Conservation (phyloP, 2,113 vertebrate genomes). For the Lipophrys pholis region DNA sequence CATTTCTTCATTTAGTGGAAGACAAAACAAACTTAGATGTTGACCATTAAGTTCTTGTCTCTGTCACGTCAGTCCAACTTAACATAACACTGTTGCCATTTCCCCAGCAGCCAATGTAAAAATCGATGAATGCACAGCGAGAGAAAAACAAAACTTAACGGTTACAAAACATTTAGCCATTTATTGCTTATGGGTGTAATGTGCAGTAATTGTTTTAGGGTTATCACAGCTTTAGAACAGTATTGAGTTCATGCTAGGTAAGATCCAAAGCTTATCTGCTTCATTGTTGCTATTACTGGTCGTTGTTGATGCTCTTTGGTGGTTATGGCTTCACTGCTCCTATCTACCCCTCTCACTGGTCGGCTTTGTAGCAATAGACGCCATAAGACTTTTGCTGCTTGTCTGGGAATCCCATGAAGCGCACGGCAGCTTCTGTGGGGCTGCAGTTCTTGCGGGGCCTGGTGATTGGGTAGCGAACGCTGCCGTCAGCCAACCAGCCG, state of each 20-base stretch:
- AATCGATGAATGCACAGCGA: constrained; percentile 28
- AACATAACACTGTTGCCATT: constrained; percentile 47
- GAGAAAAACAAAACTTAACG: constrained; percentile 36
- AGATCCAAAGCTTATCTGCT: constrained; percentile 80
- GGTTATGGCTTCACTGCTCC: constrained; percentile 50
- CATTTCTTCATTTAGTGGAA: constrained; percentile 74
- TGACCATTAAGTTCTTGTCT: constrained; percentile 60
- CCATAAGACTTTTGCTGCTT: constrained; percentile 93
- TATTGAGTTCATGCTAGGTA: constrained; percentile 85
- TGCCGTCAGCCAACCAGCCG: constrained; percentile 96
- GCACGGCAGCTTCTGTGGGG: constrained; percentile 92
- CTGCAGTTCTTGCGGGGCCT: constrained; percentile 94
- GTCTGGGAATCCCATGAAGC: constrained; percentile 91
- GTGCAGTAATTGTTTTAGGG: constrained; percentile 64
- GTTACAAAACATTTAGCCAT: constrained; percentile 39
- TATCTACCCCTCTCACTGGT: constrained; percentile 77
- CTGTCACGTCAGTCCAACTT: constrained; percentile 42
- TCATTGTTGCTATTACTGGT: constrained; percentile 56
- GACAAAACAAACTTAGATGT: constrained; percentile 67
- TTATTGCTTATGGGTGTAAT: constrained; percentile 80
- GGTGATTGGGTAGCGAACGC: constrained; percentile 95
- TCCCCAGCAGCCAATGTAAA: constrained; percentile 25
- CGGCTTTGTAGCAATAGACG: constrained; percentile 91
- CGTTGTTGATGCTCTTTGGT: constrained; percentile 78
- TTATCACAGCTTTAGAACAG: constrained; percentile 92